phyloP scores from a whole-genome alignment of 2,888 invertebrate genomes.

The Carabus problematicus region DNA sequence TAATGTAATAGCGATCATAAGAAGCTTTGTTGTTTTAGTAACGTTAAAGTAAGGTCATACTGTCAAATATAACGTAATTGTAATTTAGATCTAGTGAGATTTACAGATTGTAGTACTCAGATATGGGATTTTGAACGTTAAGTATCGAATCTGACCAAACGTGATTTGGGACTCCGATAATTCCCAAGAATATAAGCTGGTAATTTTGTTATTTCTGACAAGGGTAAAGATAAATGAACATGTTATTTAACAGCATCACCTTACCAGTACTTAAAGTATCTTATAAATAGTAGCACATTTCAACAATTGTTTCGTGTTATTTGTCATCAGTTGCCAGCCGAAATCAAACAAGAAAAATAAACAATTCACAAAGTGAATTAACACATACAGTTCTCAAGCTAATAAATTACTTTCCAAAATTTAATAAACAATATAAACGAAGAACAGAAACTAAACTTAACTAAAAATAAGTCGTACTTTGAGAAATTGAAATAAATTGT shows the following conservation, averaged over 20 bases:
- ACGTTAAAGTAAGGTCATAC: slow-evolving; percentile 5
- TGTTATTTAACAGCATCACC: neutral
- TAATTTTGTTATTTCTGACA: neutral
- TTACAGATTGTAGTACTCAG: too few relatives aligned
- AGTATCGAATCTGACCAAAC: too few relatives aligned
- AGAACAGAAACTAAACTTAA: neutral
- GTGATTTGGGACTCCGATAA: too few relatives aligned
- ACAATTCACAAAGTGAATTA: too few relatives aligned
- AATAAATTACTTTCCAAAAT: neutral
- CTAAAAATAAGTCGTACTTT: slow-evolving; percentile 1
- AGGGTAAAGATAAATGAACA: neutral
- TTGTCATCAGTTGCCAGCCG: slow-evolving; percentile 1
- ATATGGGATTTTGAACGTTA: too few relatives aligned
- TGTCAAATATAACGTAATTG: neutral
- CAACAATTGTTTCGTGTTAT: slow-evolving; percentile 10
- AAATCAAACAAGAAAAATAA: too few relatives aligned
- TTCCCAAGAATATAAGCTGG: too few relatives aligned
- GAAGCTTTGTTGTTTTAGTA: slow-evolving; percentile 10
- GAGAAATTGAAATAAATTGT: slow-evolving; percentile 3
- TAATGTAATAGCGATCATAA: slow-evolving; percentile 14
- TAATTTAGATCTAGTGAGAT: neutral
- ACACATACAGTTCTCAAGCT: neutral
- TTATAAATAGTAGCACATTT: slow-evolving; percentile 10
- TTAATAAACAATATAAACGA: neutral
- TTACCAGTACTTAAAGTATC: neutral